A percentile compares a stretch with the other conserved stretches of the same genome.
phyloP scores from a whole-genome alignment of 2,888 invertebrate species.

The Zootermopsis nevadensis region DNA sequence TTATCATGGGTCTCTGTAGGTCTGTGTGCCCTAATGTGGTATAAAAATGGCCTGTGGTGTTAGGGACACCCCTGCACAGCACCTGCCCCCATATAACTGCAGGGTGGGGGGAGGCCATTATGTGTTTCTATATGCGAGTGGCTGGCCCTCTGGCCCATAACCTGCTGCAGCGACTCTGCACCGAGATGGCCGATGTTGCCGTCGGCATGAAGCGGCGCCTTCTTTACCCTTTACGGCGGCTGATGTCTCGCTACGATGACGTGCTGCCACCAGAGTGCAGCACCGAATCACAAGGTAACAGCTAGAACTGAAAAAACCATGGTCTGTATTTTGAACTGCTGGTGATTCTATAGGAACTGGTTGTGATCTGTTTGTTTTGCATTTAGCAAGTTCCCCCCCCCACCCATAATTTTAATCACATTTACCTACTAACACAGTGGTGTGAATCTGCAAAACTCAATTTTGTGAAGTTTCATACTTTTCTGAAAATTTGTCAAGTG shows the following conservation, averaged over 20 bases:
- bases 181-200: constrained; percentile 55
- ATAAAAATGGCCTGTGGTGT: not conserved
- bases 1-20: too few relatives aligned
- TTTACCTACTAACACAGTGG: too few relatives aligned
- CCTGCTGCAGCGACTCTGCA: constrained; percentile 54
- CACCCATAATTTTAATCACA: too few relatives aligned
- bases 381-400: too few relatives aligned
- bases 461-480: too few relatives aligned
- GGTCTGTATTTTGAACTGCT: not conserved
- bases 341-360: not conserved
- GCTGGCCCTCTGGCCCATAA: constrained; percentile 55
- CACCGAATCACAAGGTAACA: not conserved
- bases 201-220: constrained; percentile 53
- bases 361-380: too few relatives aligned
- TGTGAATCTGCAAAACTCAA: too few relatives aligned
- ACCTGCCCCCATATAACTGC: not conserved
- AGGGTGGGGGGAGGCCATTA: not conserved
- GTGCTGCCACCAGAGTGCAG: constrained; percentile 48
- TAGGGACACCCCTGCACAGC: not conserved
- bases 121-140: constrained; percentile 55
- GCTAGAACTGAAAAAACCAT: not conserved
- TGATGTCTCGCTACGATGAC: constrained; percentile 53
- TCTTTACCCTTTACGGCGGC: constrained; percentile 52
- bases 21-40: too few relatives aligned
- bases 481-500: too few relatives aligned